Evolutionary conservation across 2,113 vertebrate genomes (phyloP).

Genomic region (Craseonycteris thonglongyai): DNA sequence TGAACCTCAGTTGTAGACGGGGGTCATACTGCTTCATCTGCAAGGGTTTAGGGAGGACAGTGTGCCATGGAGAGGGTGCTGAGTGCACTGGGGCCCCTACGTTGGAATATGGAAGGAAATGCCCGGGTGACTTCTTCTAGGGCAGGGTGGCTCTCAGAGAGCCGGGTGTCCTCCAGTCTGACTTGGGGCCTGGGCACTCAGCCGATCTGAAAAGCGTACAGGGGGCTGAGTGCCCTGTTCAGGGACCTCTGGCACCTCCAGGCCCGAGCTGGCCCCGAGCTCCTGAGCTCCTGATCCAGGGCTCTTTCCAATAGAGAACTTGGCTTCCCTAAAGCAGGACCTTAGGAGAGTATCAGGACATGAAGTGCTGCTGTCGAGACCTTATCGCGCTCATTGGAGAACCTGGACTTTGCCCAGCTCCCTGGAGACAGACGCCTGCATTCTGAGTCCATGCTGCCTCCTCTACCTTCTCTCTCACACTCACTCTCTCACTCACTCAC

Average conservation of each 20-base stretch:
- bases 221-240: neutral
- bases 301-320: neutral
- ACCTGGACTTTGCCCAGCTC: neutral
- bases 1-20: neutral
- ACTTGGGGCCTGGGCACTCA: neutral
- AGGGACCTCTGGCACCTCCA: neutral
- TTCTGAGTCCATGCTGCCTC: neutral
- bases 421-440: neutral
- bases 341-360: neutral
- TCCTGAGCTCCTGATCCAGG: neutral
- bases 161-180: neutral
- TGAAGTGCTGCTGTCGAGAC: neutral
- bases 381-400: neutral
- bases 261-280: neutral
- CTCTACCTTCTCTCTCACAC: neutral
- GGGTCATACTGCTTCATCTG: neutral
- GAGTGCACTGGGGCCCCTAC: neutral
- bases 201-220: neutral
- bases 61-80: neutral
- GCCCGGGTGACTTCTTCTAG: fast-evolving
- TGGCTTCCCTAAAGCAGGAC: neutral
- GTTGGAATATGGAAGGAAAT: neutral
- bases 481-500: too few relatives aligned
- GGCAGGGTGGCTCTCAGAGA: neutral
- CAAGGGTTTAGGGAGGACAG: neutral